Evolutionary conservation across 2,888 invertebrate species (phyloP), one percentile per base, ranked within the genome.

Genomic region (Neoitamus cyanurus): DNA sequence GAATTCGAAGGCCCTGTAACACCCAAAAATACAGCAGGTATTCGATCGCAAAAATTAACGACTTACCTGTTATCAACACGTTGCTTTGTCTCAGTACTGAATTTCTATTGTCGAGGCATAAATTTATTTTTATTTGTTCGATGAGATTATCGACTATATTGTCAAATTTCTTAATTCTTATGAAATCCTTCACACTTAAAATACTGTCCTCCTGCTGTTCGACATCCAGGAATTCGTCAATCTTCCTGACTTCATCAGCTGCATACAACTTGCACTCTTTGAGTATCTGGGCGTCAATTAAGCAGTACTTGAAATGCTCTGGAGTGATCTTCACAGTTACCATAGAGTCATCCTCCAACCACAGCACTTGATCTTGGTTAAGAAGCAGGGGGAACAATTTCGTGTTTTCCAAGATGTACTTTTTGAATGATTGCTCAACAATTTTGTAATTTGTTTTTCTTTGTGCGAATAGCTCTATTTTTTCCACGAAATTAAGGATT

Each of bases 1-100:
- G 94, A 93, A 36, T 97, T 98, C 85, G 93, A 91, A 85, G 93
- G 90, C 31, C 97, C 97, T 94, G 89, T 90, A 92, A 31, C 89
- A 87, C 87, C 34, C 46, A 89, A 87, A 87, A 36, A 42, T 30
- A 75, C 36, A 86, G 37, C 9, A 58, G 9, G 20, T 3, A 58
- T 20, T 58, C 15, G 4, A 25, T 15, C 3, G 20, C 20, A 7
- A 1, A 31, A 58, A 25, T 48, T 4, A 31, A 15, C 28, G 80
- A 68, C 20, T 88, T 88, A 92, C 92, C 92, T 58, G 90, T 89
- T 82, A 93, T 88, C 68, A 93, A 88, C 77, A 92, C 88, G 89
- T 93, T 92, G 84, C 92, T 92, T 83, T 90, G 90, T 1, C 89
- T 88, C 75, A 90, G 86, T 31, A 90, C 89, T 0, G 89, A 88